A percentile compares a stretch with the other conserved stretches of the same genome.
These are phyloP conservation scores for Heliangelus exortis DNA, from an alignment of 2,797 vertebrate species.

Conservation along the genomic window DNA sequence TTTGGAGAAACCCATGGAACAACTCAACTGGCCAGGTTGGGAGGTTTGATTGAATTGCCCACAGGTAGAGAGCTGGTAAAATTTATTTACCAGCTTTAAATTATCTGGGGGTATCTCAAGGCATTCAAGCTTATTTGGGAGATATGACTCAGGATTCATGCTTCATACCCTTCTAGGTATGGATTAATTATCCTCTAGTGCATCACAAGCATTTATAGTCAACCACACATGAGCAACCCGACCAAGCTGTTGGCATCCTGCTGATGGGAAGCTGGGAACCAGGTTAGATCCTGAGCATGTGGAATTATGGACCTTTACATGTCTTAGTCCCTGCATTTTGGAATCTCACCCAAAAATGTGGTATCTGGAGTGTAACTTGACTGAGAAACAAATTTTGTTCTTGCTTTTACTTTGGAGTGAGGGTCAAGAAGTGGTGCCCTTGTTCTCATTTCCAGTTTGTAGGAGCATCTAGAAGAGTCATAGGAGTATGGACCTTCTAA, in stretches of 20 bases:
- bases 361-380: not conserved
- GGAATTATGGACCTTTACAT: not conserved
- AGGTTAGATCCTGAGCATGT: fast-evolving
- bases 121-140: not conserved
- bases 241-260: not conserved
- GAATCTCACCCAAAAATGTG: not conserved
- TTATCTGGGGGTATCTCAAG: not conserved
- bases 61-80: not conserved
- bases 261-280: not conserved
- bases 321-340: not conserved
- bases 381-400: not conserved
- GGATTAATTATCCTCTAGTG: not conserved
- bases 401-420: not conserved
- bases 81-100: too few species aligned
- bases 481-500: not conserved
- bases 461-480: not conserved
- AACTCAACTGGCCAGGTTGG: not conserved
- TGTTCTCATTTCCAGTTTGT: not conserved
- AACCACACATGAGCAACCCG: not conserved
- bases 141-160: too few species aligned
- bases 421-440: not conserved
- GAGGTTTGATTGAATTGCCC: not conserved
- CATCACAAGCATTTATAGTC: not conserved
- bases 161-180: not conserved
- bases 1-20: not conserved